Evolutionary conservation across 2,113 vertebrate species (phyloP), one percentile per base, ranked within the genome.

Genomic region (Pholis gunnellus): DNA sequence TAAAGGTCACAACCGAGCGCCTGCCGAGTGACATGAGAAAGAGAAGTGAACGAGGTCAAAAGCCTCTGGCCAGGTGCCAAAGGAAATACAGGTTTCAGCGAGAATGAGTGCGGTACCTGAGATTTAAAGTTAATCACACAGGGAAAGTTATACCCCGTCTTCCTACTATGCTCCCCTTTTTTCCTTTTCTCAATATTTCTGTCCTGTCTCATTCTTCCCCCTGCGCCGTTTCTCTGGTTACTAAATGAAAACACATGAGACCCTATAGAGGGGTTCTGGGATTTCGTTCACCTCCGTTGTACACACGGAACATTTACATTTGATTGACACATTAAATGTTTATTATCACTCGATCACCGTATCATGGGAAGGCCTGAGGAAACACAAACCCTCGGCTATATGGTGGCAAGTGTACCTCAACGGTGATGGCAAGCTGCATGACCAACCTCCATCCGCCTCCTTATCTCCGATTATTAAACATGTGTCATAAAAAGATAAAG

Each of bases 401-500:
- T 1, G 38, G 18, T 72, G 69, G 71, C 69, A 11, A 17, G 70
- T 72, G n/a, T 54, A 57, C 75, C 40, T 83, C 69, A 75, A 1
- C 1, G 36, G 44, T 60, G 78, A 87, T 73, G 57, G n/a, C 63
- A 60, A 31, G 27, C 40, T 40, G 40, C 78, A 15, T 14, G 42
- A 67, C 59, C 50, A 7, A 34, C 81, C 73, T 71, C 67, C 38
- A 15, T 20, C 36, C 59, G 6, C 69, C 87, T 79, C 81, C 7
- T 60, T 61, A 31, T 72, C 48, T 42, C 70, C 79, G 81, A 79
- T 34, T 66, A 64, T 68, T 7, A 20, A 73, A 60, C 86, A 75
- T 77, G 92, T 75, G 81, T 68, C 74, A 72, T 5, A 3, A 36
- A 75, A 74, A 86, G 88, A 93, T 93, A 84, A 85, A 82, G 80